Evolutionary conservation across 92 coral and sea anemone species (phyloP).

Genomic region (Zoanthus sansibaricus): DNA sequence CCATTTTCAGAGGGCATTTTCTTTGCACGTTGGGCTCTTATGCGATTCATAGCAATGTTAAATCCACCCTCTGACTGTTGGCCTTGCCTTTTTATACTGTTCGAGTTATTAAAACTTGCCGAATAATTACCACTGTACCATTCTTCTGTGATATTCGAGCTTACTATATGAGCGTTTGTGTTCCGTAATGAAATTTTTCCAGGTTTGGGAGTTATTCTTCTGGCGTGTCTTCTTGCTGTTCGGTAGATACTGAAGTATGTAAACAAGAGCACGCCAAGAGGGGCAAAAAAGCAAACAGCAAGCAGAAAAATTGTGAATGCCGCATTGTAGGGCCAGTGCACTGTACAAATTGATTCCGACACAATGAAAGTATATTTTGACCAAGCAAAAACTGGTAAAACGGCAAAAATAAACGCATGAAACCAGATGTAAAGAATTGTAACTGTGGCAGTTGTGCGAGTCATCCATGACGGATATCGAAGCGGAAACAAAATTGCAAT

Average conservation of each 20-base stretch:
- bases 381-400: slow-evolving; percentile 82
- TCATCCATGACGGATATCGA: slow-evolving; percentile 77
- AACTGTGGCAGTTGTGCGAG: slow-evolving; percentile 64
- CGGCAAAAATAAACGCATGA: slow-evolving; percentile 70
- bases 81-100: neutral
- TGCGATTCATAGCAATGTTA: neutral
- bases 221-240: slow-evolving; percentile 78
- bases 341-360: slow-evolving; percentile 88
- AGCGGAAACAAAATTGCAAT: slow-evolving; percentile 86
- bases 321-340: slow-evolving; percentile 73
- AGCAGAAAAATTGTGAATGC: slow-evolving; percentile 75
- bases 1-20: neutral
- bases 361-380: slow-evolving; percentile 69
- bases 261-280: slow-evolving; percentile 73
- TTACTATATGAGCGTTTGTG: neutral
- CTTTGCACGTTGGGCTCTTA: neutral
- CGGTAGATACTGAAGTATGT: slow-evolving; percentile 72
- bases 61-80: neutral
- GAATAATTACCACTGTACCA: neutral
- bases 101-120: neutral
- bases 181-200: slow-evolving; percentile 50
- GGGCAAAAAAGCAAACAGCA: slow-evolving; percentile 81
- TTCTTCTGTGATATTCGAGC: neutral
- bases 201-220: slow-evolving; percentile 71
- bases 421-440: slow-evolving; percentile 83